phyloP scores from a whole-genome alignment of 2,888 invertebrate genomes.

The Nebria salina region DNA sequence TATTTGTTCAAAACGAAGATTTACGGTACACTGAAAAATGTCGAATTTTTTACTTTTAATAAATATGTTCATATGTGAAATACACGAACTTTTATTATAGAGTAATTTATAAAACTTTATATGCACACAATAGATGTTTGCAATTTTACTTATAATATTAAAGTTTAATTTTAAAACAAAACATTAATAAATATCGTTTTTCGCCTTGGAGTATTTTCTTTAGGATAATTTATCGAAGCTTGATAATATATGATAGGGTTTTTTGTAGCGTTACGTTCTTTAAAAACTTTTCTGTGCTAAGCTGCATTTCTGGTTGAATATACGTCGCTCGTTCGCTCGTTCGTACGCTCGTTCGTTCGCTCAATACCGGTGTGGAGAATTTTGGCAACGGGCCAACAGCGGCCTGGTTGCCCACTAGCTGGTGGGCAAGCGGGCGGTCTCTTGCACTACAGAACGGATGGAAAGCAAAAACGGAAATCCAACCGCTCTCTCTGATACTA shows the following conservation, averaged over 20 bases:
- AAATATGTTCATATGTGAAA: neutral
- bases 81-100: neutral
- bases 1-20: neutral
- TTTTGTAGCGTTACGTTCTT: neutral
- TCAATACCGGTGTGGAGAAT: conserved; percentile 6
- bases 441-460: conserved; percentile 28
- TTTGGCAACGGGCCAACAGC: conserved; percentile 35
- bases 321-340: neutral
- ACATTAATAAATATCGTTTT: neutral
- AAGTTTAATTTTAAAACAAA: neutral
- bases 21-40: neutral
- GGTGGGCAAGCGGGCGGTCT: neutral
- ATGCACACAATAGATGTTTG: too few species aligned
- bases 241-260: neutral
- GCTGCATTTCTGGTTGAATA: neutral
- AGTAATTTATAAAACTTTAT: neutral
- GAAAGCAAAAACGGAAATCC: conserved; percentile 45
- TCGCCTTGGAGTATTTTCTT: neutral
- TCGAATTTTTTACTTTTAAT: neutral
- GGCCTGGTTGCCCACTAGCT: conserved; percentile 9
- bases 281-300: neutral
- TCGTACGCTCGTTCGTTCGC: conserved; percentile 7
- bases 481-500: neutral
- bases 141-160: neutral
- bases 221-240: neutral